These are phyloP conservation scores for Zaprionus taronus DNA, from an alignment of 1,140 invertebrate species.

Conservation along the genomic window DNA sequence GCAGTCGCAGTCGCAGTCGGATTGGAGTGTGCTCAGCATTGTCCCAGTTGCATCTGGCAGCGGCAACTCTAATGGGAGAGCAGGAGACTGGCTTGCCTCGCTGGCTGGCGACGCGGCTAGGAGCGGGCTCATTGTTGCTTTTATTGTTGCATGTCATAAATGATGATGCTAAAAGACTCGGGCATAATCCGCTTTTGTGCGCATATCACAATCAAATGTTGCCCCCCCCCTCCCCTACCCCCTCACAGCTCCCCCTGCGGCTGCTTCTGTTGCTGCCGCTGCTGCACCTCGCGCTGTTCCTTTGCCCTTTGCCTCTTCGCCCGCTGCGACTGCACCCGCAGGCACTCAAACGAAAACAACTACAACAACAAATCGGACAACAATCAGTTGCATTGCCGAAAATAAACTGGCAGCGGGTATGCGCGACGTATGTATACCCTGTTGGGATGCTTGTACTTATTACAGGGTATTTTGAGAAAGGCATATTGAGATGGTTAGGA, in stretches of 20 bases:
- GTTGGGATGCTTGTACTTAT: background rate
- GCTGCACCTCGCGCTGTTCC: conserved; percentile 1
- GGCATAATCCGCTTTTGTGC: conserved; percentile 80
- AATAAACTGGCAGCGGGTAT: background rate
- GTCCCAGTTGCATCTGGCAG: conserved; percentile 32
- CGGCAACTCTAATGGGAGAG: conserved; percentile 27
- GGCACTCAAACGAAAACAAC: conserved; percentile 7
- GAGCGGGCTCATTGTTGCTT: conserved; percentile 24
- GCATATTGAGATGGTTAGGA: too few species aligned
- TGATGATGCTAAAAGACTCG: conserved; percentile 77
- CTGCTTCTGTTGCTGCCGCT: background rate
- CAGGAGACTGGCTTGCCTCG: background rate
- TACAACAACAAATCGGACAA: conserved; percentile 10
- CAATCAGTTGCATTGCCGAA: background rate
- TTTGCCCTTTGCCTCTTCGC: background rate
- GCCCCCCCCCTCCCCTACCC: conserved; percentile 4
- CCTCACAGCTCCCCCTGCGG: background rate
- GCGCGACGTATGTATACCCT: background rate
- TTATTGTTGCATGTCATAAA: conserved; percentile 81
- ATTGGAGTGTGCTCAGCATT: conserved; percentile 12
- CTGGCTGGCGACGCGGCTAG: conserved; percentile 15
- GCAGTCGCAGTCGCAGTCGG: background rate
- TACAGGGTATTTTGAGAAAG: background rate
- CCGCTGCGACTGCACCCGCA: conserved; percentile 5
- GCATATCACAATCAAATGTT: conserved; percentile 78